These are phyloP conservation scores for Lepeophtheirus salmonis DNA, from an alignment of 1,140 invertebrate species.

Conservation along the genomic window DNA sequence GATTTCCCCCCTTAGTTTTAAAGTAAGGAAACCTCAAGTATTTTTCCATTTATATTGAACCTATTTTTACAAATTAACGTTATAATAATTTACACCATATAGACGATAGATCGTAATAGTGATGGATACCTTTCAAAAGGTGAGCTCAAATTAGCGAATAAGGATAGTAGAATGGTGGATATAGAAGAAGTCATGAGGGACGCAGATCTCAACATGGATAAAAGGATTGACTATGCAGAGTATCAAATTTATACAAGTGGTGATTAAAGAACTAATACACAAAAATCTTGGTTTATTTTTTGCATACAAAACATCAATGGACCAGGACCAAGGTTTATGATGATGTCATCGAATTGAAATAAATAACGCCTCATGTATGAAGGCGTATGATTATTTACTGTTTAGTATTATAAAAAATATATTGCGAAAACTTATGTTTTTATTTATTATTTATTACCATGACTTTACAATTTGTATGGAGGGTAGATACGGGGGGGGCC, in stretches of 20 bases:
- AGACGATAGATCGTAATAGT: constrained; percentile 15
- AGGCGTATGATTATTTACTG: too few species aligned
- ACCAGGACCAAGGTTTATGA: too few species aligned
- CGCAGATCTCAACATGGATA: constrained; percentile 11
- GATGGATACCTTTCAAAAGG: constrained; percentile 17
- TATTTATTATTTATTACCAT: too few species aligned
- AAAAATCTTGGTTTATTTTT: too few species aligned
- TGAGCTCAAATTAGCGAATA: constrained; percentile 16
- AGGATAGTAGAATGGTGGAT: constrained; percentile 2
- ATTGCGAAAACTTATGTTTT: too few species aligned
- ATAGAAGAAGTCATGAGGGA: constrained; percentile 13
- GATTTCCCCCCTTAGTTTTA: neutral
- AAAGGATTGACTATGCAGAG: constrained; percentile 12
- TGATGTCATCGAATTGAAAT: too few species aligned
- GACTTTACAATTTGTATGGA: too few species aligned
- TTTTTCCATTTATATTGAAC: neutral
- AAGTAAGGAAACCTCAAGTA: neutral
- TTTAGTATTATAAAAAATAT: too few species aligned
- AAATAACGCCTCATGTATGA: too few species aligned
- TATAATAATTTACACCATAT: neutral
- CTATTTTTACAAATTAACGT: neutral
- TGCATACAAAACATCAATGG: too few species aligned
- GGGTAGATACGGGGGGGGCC: too few species aligned
- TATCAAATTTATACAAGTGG: constrained; percentile 6
- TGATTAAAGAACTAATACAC: too few species aligned